These are phyloP conservation scores for Corynorhinus townsendii DNA, from an alignment of 2,113 vertebrate species.

Conservation along the genomic window DNA sequence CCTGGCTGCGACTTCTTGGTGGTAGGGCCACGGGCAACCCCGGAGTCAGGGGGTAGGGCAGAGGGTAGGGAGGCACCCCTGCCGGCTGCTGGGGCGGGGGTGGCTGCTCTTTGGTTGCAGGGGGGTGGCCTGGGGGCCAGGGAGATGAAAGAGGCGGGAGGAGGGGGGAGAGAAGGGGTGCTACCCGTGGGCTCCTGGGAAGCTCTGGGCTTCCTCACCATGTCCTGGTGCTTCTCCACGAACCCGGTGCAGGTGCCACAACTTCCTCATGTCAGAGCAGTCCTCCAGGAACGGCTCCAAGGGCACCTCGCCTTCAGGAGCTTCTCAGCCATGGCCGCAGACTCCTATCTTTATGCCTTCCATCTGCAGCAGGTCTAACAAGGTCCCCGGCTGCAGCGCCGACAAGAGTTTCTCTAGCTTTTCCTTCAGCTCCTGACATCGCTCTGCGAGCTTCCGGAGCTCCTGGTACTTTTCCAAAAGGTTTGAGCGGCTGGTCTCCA, in stretches of 20 bases:
- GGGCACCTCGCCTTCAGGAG: too few species aligned
- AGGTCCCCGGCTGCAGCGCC: conserved; percentile 81
- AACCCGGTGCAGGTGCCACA: conserved; percentile 88
- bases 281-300: too few species aligned
- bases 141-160: conserved; percentile 70
- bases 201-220: conserved; percentile 72
- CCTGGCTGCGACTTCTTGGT: conserved; percentile 61
- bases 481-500: conserved; percentile 85
- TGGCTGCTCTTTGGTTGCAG: not conserved
- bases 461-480: conserved; percentile 88
- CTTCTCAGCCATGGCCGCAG: conserved; percentile 83
- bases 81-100: not conserved
- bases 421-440: conserved; percentile 79
- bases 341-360: conserved; percentile 91
- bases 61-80: conserved; percentile 71
- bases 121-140: conserved; percentile 36
- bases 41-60: conserved; percentile 78
- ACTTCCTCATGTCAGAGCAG: too few species aligned
- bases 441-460: conserved; percentile 83
- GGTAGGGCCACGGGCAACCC: conserved; percentile 43
- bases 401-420: conserved; percentile 86
- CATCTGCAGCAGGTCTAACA: conserved; percentile 89
- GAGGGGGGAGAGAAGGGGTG: not conserved
- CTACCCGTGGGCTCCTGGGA: conserved; percentile 31
- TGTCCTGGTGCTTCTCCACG: conserved; percentile 93